Base-by-base conservation (phyloP, 2,888 invertebrate species). In the Nasonia oneida region DNA sequence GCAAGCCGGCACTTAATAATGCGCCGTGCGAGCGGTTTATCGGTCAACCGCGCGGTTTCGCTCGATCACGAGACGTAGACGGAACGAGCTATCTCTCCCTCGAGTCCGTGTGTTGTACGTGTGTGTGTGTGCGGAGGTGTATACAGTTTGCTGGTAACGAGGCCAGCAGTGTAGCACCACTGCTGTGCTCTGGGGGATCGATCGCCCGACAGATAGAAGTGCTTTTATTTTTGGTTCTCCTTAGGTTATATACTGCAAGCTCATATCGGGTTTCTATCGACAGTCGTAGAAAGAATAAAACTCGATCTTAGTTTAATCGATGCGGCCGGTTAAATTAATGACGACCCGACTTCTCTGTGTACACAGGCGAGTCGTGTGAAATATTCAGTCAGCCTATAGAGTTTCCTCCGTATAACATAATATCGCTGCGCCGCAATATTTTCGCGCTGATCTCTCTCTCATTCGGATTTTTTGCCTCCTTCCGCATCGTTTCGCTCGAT, bases 11-110 rank as follows among this genome's bases (percentile, higher is more conserved):
- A 61, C 76, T 86, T 71, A 88, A 87, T 89, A 89, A 88, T 90
- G 88, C 87, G 87, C 81, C 82, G 88, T 89, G 88, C 88, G 29
- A 70, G 88, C 89, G 89, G 89, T 90, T 90, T 89, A 88, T 88
- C 86, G 89, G 88, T 88, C 87, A 88, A 87, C 88, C 90, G 88
- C 88, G 90, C 89, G 89, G 89, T 89, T 88, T 90, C 89, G 90
- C 91, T 67, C 71, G 29, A 81, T 71, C 50, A 78, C 42, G 39
- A 39, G 73, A n/a, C 14, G 29, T 57, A 57, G 57, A n/a, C 10
- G 67, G 67, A 67, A 73, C n/a, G 73, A 73, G 73, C 39, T 42
- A 42, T 78, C 67, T 71, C 57, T 61, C 70, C 33, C 39, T 14
- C 29, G 64, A 71, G 15, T 39, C n/a, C n/a, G 18, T 10, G 6